Evolutionary conservation across 1,140 invertebrate species (phyloP).

Genomic region (Ericerus pela): DNA sequence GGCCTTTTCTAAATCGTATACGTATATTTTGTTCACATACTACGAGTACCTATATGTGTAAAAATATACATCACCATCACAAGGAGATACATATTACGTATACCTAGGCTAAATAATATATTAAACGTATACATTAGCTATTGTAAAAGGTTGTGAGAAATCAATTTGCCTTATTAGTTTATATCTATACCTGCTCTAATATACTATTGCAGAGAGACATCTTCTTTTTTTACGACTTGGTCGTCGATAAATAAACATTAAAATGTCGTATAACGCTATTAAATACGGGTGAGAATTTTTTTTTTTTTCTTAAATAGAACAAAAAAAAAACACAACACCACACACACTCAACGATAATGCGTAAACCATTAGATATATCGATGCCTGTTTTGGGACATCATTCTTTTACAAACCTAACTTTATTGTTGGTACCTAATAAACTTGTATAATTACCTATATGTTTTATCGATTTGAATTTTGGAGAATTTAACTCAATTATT

Average conservation of each 20-base stretch:
- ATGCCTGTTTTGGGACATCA: conserved; percentile 3
- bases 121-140: too few relatives aligned
- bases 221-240: conserved; percentile 7
- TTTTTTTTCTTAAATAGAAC: too few relatives aligned
- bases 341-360: too few relatives aligned
- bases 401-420: too few relatives aligned
- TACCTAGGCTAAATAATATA: too few relatives aligned
- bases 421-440: too few relatives aligned
- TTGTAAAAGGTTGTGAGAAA: conserved; percentile 11
- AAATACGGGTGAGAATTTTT: conserved; percentile 11
- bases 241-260: conserved; percentile 12
- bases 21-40: not conserved
- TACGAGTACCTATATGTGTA: not conserved
- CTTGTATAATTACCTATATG: too few relatives aligned
- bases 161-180: conserved; percentile 11
- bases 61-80: too few relatives aligned
- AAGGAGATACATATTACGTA: too few relatives aligned
- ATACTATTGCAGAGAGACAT: conserved; percentile 9
- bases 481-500: too few relatives aligned
- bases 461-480: too few relatives aligned
- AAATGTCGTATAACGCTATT: conserved; percentile 10
- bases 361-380: conserved; percentile 7
- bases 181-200: conserved; percentile 11
- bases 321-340: too few relatives aligned
- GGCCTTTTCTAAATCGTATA: conserved; percentile 4